Evolutionary conservation across 2,113 vertebrate genomes (phyloP).

Genomic region (Plotosus lineatus): DNA sequence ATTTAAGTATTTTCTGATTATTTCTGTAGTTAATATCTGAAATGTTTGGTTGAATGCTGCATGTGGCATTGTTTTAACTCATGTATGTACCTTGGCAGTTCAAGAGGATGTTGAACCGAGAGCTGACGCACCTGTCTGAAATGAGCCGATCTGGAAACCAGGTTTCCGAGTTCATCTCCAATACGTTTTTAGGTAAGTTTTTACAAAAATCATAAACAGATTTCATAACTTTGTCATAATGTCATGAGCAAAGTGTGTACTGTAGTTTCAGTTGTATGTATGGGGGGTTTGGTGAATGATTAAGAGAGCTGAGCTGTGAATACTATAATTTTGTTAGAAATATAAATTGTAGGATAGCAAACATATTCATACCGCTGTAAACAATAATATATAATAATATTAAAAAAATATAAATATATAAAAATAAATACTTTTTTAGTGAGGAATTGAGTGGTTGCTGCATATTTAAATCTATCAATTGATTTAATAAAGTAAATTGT

Average conservation of each 20-base stretch:
- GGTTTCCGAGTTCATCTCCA: conserved; percentile 98
- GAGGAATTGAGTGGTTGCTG: too few species aligned
- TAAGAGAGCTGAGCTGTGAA: not conserved
- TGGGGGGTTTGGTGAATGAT: not conserved
- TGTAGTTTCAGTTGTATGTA: not conserved
- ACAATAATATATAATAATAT: too few species aligned
- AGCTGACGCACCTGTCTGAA: conserved; percentile 95
- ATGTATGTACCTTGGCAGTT: conserved; percentile 80
- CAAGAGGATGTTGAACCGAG: conserved; percentile 98
- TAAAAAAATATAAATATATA: not conserved
- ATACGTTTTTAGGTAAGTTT: conserved; percentile 93
- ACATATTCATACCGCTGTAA: not conserved
- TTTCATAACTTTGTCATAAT: not conserved
- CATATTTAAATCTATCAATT: too few species aligned
- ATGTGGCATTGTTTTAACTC: not conserved
- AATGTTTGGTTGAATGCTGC: not conserved
- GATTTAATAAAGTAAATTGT: too few species aligned
- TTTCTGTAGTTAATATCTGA: not conserved
- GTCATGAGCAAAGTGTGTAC: not conserved
- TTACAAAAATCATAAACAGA: conserved; percentile 14
- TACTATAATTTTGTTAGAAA: not conserved
- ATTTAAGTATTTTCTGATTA: not conserved
- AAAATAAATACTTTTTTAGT: too few species aligned
- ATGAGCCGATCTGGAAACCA: conserved; percentile 99
- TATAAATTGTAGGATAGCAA: not conserved